Evolutionary conservation across 2,797 vertebrate species (phyloP).

Genomic region (Coluber constrictor): DNA sequence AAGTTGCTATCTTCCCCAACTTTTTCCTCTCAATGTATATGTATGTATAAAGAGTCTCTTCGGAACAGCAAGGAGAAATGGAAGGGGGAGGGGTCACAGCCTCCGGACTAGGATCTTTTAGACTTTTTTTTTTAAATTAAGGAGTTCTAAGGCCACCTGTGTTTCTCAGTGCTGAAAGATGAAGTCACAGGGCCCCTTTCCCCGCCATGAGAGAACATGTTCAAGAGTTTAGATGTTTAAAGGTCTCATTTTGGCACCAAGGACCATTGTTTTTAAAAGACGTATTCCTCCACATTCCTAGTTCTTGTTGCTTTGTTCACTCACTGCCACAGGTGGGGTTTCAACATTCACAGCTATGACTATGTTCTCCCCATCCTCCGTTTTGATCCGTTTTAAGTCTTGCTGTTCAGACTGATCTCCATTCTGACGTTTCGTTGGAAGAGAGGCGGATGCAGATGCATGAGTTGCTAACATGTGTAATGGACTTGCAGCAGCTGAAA

Average conservation of each 20-base stretch:
- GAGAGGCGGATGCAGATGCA: constrained; percentile 89
- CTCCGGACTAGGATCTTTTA: constrained; percentile 64
- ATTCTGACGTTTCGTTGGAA: constrained; percentile 92
- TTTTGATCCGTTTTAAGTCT: constrained; percentile 85
- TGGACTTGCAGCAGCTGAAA: constrained; percentile 83
- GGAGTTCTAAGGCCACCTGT: constrained; percentile 85
- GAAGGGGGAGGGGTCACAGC: constrained; percentile 66
- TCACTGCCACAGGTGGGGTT: constrained; percentile 68
- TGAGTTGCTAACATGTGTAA: constrained; percentile 94
- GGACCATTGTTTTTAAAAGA: constrained; percentile 58
- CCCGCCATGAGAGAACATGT: constrained; percentile 71
- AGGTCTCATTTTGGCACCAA: constrained; percentile 89
- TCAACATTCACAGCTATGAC: constrained; percentile 76
- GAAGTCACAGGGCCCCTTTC: constrained; percentile 76
- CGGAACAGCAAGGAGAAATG: constrained; percentile 54
- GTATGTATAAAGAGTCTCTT: constrained; percentile 70
- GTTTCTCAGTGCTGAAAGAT: constrained; percentile 77
- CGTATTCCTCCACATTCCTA: constrained; percentile 69
- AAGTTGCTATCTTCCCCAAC: constrained; percentile 63
- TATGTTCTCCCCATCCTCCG: constrained; percentile 73
- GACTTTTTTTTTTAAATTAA: constrained; percentile 62
- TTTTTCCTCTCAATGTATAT: constrained; percentile 59
- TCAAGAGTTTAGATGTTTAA: constrained; percentile 71
- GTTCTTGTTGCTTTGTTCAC: constrained; percentile 79
- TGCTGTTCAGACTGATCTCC: constrained; percentile 83